Conservation (phyloP, 2,113 vertebrate species). For the Tragelaphus scriptus region DNA sequence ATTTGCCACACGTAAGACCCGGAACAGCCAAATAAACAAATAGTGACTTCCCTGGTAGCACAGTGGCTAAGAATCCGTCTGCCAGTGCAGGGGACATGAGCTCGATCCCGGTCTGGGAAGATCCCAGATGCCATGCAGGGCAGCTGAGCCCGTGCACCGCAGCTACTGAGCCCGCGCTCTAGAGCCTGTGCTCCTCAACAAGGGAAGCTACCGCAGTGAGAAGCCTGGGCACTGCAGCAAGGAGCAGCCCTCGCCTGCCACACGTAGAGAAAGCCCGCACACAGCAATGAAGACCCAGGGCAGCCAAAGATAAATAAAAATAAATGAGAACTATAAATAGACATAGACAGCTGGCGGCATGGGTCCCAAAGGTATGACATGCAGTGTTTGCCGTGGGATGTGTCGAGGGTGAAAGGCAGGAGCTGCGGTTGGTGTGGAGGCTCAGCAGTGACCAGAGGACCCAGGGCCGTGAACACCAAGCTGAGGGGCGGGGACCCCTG, state of each 20-base stretch:
- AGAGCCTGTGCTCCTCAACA: neutral
- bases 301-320: neutral
- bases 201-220: neutral
- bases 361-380: too few relatives aligned
- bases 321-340: neutral
- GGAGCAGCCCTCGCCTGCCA: neutral
- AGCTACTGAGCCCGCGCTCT: neutral
- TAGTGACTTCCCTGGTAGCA: neutral
- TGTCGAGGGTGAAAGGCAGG: neutral
- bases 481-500: neutral
- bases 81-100: neutral
- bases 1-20: neutral
- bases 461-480: neutral
- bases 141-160: fast-evolving
- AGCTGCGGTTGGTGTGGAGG: neutral
- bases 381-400: neutral
- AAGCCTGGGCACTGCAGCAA: neutral
- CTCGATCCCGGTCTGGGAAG: neutral
- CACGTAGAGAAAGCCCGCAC: neutral
- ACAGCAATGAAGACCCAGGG: neutral
- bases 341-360: neutral
- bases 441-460: neutral
- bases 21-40: neutral
- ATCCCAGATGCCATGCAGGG: neutral
- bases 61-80: neutral